phyloP scores from a whole-genome alignment of 2,113 vertebrate genomes.

The Felis chaus region DNA sequence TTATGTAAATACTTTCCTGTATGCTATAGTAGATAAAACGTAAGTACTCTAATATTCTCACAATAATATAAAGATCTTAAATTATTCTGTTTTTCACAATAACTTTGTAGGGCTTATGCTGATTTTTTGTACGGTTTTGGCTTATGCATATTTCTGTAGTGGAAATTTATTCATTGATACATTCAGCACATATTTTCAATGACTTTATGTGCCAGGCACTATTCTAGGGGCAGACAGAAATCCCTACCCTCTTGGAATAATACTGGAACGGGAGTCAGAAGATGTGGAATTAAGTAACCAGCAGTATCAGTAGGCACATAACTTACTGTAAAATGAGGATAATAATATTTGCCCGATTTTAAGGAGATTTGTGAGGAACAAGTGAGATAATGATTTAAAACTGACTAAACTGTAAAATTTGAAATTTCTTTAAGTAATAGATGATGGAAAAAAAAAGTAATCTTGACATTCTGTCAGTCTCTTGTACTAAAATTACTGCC shows the following conservation, averaged over 20 bases:
- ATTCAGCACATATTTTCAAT: constrained; percentile 5
- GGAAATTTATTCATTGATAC: background rate
- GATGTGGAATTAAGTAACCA: background rate
- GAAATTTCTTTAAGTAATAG: background rate
- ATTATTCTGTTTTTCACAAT: background rate
- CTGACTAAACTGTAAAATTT: background rate
- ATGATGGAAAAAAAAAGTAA: too few relatives aligned
- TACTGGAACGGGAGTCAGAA: background rate
- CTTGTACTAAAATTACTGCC: background rate
- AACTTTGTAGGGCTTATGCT: background rate
- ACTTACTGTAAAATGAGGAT: background rate
- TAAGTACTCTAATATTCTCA: background rate
- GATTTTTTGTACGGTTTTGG: background rate
- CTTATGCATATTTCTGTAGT: background rate
- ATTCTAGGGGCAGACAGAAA: constrained; percentile 3
- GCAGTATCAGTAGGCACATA: background rate
- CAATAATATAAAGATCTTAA: background rate
- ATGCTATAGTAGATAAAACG: background rate
- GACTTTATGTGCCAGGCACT: constrained; percentile 23
- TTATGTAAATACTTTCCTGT: background rate
- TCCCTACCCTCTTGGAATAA: background rate
- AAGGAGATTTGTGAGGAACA: background rate
- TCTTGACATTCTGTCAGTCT: background rate
- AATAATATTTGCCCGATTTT: constrained; percentile 17
- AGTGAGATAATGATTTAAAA: background rate